A percentile compares a stretch with the other conserved stretches of the same genome.
Conservation (phyloP, 2,888 invertebrate genomes). For the Polydrusus pterygomalis region DNA sequence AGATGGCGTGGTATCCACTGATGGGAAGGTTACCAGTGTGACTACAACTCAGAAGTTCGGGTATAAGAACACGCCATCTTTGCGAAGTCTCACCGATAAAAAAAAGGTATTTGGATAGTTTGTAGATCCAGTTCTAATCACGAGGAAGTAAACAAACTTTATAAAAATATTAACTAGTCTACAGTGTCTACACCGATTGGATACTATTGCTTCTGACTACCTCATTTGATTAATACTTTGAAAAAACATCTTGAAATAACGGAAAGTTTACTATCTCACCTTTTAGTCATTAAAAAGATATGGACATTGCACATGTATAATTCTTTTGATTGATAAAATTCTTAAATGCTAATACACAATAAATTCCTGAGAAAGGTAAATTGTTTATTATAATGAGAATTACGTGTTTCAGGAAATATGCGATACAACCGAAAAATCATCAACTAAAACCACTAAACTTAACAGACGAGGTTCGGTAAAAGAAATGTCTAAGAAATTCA, state of each 20-base stretch:
- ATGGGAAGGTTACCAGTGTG: constrained; percentile 66
- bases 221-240: too few species aligned
- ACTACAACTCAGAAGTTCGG: constrained; percentile 71
- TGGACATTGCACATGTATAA: too few species aligned
- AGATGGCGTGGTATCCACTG: constrained; percentile 58
- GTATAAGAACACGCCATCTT: constrained; percentile 67
- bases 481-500: constrained; percentile 86
- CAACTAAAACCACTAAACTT: constrained; percentile 68
- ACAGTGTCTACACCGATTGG: too few species aligned
- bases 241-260: too few species aligned
- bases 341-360: too few species aligned
- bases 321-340: too few species aligned
- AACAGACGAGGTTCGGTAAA: constrained; percentile 84
- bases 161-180: too few species aligned
- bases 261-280: too few species aligned
- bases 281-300: too few species aligned
- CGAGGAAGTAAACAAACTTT: too few species aligned
- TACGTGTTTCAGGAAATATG: constrained; percentile 62
- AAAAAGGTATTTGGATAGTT: constrained; percentile 56
- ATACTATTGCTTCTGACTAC: too few species aligned
- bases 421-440: constrained; percentile 57
- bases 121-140: too few species aligned
- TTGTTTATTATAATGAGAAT: not conserved
- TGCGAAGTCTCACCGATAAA: constrained; percentile 64
- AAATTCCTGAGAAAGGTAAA: not conserved